These are phyloP conservation scores for Leucania comma DNA, from an alignment of 2,888 invertebrate genomes.

Conservation along the genomic window DNA sequence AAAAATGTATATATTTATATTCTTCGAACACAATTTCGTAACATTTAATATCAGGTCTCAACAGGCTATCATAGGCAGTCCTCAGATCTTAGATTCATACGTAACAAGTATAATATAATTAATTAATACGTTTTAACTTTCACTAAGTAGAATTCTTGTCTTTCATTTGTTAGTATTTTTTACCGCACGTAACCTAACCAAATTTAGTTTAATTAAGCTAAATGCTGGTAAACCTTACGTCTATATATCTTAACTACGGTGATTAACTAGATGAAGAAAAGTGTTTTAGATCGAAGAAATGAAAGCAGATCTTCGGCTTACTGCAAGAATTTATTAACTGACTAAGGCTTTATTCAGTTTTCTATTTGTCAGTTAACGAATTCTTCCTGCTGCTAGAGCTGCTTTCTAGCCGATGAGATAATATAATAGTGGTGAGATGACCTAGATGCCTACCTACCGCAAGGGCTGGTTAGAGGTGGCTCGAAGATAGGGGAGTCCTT, in stretches of 20 bases:
- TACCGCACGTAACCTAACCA: slow-evolving; percentile 34
- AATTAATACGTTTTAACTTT: slow-evolving; percentile 51
- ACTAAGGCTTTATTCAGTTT: no score
- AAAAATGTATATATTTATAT: no score
- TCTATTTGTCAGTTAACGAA: no score
- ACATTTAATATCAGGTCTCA: slow-evolving; percentile 11
- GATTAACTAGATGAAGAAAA: neutral
- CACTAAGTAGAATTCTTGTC: slow-evolving; percentile 49
- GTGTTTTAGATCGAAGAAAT: slow-evolving; percentile 3
- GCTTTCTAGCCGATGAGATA: no score
- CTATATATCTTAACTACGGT: slow-evolving; percentile 42
- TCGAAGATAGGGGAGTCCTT: no score
- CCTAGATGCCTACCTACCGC: no score
- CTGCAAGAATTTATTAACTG: no score
- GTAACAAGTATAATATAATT: slow-evolving; percentile 41
- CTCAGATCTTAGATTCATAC: slow-evolving; percentile 29
- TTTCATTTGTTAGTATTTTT: slow-evolving; percentile 47
- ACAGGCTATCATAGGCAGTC: slow-evolving; percentile 6
- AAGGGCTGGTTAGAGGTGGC: no score
- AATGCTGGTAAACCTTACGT: slow-evolving; percentile 37
- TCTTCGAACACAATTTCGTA: no score
- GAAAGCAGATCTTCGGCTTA: neutral
- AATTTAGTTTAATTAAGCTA: slow-evolving; percentile 45
- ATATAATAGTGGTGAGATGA: no score
- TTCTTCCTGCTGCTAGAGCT: no score